Evolutionary conservation across 2,113 vertebrate genomes (phyloP).

Genomic region (Cheirogaleus medius): DNA sequence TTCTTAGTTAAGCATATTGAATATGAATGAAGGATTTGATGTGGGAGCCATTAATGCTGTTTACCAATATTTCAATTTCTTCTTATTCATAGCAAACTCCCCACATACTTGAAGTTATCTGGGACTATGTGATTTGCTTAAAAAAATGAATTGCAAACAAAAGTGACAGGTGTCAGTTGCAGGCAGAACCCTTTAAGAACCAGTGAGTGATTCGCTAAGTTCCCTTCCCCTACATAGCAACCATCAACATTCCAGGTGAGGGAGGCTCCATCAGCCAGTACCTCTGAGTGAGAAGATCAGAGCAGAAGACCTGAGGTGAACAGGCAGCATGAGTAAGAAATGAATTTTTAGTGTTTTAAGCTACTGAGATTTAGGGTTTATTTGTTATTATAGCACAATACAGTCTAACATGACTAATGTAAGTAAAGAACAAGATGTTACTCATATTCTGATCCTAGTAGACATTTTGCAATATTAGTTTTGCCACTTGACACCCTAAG

Average conservation of each 20-base stretch:
- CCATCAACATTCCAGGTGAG: neutral
- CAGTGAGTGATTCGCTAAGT: neutral
- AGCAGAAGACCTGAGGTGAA: neutral
- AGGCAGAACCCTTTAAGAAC: neutral
- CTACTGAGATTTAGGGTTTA: neutral
- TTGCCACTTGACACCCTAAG: neutral
- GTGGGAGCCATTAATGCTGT: neutral
- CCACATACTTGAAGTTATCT: neutral
- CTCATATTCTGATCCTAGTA: neutral
- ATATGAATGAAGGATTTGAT: neutral
- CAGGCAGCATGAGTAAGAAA: neutral
- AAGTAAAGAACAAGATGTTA: neutral
- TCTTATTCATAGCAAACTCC: slow-evolving; percentile 8
- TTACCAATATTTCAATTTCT: slow-evolving; percentile 17
- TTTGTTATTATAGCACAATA: neutral
- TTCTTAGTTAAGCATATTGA: neutral
- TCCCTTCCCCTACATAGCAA: neutral
- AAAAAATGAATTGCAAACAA: slow-evolving; percentile 18
- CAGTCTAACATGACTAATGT: neutral
- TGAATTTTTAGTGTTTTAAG: neutral
- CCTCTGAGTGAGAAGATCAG: neutral
- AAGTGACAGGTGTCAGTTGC: neutral
- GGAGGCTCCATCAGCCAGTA: neutral
- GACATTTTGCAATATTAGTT: neutral
- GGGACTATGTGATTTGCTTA: neutral